Conservation (phyloP, 2,888 invertebrate genomes). For the Amphiduros pacificus region DNA sequence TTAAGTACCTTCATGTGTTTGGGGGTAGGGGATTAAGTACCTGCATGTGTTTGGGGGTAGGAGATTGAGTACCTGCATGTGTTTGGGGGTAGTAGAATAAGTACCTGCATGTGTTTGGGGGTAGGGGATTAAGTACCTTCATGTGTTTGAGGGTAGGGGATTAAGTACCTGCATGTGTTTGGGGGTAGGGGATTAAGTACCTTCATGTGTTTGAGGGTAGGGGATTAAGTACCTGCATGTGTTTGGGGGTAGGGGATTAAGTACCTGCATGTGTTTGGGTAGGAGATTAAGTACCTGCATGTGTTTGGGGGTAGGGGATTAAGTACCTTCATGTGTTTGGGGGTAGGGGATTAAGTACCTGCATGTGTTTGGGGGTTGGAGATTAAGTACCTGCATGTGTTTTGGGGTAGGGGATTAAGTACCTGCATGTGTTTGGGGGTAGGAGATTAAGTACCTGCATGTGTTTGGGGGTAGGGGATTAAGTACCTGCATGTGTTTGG, state of each 20-base stretch:
- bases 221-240: slow-evolving; percentile 54
- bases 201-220: slow-evolving; percentile 44
- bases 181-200: slow-evolving; percentile 48
- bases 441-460: slow-evolving; percentile 54
- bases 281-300: too few relatives aligned
- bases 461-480: slow-evolving; percentile 39
- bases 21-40: slow-evolving; percentile 48
- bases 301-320: slow-evolving; percentile 39
- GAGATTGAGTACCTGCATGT: slow-evolving; percentile 53
- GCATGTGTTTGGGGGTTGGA: slow-evolving; percentile 43
- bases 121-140: slow-evolving; percentile 54
- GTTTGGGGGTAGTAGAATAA: slow-evolving; percentile 37
- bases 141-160: slow-evolving; percentile 41
- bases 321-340: slow-evolving; percentile 47
- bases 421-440: slow-evolving; percentile 47
- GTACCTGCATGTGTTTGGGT: too few relatives aligned
- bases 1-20: slow-evolving; percentile 49
- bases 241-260: slow-evolving; percentile 39
- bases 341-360: slow-evolving; percentile 51
- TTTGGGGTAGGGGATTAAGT: slow-evolving; percentile 40
- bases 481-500: slow-evolving; percentile 48
- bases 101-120: slow-evolving; percentile 47
- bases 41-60: slow-evolving; percentile 44
- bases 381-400: slow-evolving; percentile 51
- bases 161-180: slow-evolving; percentile 49